Percentiles rank a stretch among this genome's conserved stretches.
These are phyloP conservation scores for Premnoplex brunnescens DNA, from an alignment of 2,797 vertebrate genomes.

Conservation along the genomic window DNA sequence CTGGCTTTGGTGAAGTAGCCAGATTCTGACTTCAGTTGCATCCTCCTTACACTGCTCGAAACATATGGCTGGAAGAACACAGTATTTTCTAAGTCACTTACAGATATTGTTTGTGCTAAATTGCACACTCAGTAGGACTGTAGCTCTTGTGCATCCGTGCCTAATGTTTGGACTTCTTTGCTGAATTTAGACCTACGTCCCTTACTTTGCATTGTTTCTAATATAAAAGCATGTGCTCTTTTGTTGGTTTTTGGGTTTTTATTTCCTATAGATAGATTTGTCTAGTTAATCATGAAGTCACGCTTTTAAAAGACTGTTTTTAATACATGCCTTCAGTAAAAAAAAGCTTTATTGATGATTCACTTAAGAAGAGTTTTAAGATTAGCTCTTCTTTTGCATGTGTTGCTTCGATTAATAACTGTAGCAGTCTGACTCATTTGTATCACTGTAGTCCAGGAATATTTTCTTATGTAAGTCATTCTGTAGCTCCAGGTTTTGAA, in stretches of 20 bases:
- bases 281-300: background rate
- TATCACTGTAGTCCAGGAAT: conserved; percentile 21
- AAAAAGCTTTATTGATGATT: conserved; percentile 29
- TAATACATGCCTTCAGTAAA: background rate
- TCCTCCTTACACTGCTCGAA: background rate
- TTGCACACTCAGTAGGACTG: background rate
- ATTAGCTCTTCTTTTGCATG: conserved; percentile 21
- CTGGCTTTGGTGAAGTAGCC: background rate
- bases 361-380: conserved; percentile 26
- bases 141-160: background rate
- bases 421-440: conserved; percentile 29
- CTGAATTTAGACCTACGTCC: background rate
- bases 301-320: background rate
- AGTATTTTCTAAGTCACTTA: background rate
- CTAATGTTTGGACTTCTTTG: background rate
- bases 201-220: background rate
- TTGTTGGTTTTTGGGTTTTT: fast-evolving
- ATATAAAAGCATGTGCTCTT: background rate
- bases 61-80: background rate
- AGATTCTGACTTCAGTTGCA: background rate
- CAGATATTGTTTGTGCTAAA: background rate
- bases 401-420: conserved; percentile 48
- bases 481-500: background rate
- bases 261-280: background rate
- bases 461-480: conserved; percentile 17